phyloP scores from a whole-genome alignment of 2,888 invertebrate species.

The Scotopteryx bipunctaria region DNA sequence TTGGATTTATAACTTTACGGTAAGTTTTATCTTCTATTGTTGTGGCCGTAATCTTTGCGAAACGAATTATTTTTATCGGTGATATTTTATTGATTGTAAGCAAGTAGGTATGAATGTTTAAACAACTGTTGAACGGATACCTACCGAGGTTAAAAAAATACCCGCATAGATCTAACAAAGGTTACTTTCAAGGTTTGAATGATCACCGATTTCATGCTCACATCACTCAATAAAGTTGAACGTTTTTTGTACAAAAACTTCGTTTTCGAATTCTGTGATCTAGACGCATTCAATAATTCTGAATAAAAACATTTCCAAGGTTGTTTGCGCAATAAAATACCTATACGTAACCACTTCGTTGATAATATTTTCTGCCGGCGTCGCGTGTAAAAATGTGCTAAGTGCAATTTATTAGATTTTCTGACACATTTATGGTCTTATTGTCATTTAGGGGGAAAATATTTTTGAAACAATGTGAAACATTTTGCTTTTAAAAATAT shows the following conservation, averaged over 20 bases:
- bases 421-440: constrained; percentile 4
- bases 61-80: constrained; percentile 14
- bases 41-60: constrained; percentile 14
- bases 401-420: constrained; percentile 22
- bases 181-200: constrained; percentile 20
- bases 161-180: constrained; percentile 12
- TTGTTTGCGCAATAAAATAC: constrained; percentile 26
- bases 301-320: constrained; percentile 34
- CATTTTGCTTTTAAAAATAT: neutral
- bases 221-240: neutral
- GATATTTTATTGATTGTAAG: constrained; percentile 11
- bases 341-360: constrained; percentile 4
- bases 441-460: constrained; percentile 8
- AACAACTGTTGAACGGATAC: constrained; percentile 19
- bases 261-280: constrained; percentile 21
- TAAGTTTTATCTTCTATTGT: constrained; percentile 36
- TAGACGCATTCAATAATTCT: constrained; percentile 24
- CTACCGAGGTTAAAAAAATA: constrained; percentile 4
- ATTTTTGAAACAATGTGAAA: neutral
- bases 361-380: constrained; percentile 12
- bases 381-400: constrained; percentile 15
- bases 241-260: constrained; percentile 12
- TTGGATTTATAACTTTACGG: constrained; percentile 41
- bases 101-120: constrained; percentile 18
- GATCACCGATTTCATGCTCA: constrained; percentile 18